Evolutionary conservation across 2,113 vertebrate species (phyloP), one percentile per base, ranked within the genome.

Genomic region (Grallaria varia): DNA sequence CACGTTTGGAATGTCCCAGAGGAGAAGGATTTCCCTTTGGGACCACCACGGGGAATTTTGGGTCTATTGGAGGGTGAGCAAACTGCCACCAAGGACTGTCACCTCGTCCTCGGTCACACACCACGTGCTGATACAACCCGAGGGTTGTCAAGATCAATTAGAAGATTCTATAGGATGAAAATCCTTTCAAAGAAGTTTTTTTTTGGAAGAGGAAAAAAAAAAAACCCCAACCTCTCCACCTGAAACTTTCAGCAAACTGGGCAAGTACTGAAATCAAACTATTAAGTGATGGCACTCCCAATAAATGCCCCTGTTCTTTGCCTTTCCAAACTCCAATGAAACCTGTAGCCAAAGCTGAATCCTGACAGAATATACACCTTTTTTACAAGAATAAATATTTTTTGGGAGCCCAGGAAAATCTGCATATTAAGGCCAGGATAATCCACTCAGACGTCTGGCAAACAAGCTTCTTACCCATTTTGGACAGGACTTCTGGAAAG

Each of bases 11-110:
- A 31, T 14, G 14, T 44, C 3, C 5, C 3, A 8, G 5, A 69
- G 49, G 13, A 56, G 22, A 10, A 18, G 40, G 42, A 66, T 69
- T 79, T 75, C n/a, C 21, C 35, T 50, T 44, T 59, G 50, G 55
- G 44, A 12, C 30, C 40, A 5, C 30, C 6, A 4, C 9, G 8
- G 4, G 10, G 47, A 66, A 14, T 50, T 67, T 77, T 49, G n/a
- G 42, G 1, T 14, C 18, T 6, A 5, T 5, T 10, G 3, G 0
- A 7, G 28, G 5, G 9, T 7, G 20, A 53, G 5, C 3, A 74
- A 74, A 69, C 18, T 39, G 39, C 45, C 37, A 40, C 28, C 6
- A 6, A 45, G 67, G 49, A 13, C 23, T 9, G 37, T 22, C 2
- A 0, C 16, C 33, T 55, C 80, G 8, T 47, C 33, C 37, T 17